These are phyloP conservation scores for Ondatra zibethicus DNA, from an alignment of 2,113 vertebrate species.

Conservation along the genomic window DNA sequence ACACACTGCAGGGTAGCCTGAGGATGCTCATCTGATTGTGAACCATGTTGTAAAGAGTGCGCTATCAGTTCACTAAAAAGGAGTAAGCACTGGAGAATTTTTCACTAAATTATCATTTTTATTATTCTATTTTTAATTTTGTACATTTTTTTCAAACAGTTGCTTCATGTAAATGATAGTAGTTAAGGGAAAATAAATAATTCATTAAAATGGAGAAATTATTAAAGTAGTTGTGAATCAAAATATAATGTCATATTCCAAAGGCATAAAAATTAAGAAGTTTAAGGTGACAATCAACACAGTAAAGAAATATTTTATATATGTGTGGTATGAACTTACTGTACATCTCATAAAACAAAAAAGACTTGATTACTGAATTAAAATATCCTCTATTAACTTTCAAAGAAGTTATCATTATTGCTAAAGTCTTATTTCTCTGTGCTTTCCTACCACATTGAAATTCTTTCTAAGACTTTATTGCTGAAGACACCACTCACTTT, in stretches of 20 bases:
- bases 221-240: neutral
- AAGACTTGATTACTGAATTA: neutral
- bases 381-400: neutral
- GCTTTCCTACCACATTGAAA: neutral
- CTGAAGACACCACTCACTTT: neutral
- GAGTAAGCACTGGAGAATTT: neutral
- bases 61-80: neutral
- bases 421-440: neutral
- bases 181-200: conserved; percentile 13
- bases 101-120: conserved; percentile 30
- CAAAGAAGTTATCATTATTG: neutral
- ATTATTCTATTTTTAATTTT: conserved; percentile 28
- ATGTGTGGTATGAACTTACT: neutral
- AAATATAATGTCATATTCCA: neutral
- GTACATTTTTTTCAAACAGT: neutral
- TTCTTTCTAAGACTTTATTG: neutral
- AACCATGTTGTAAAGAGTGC: neutral
- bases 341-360: neutral
- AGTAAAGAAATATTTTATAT: conserved; percentile 3
- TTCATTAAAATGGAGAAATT: conserved; percentile 16
- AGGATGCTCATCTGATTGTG: neutral
- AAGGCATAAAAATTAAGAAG: conserved; percentile 21
- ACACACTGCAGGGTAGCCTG: neutral
- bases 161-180: neutral
- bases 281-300: neutral